phyloP scores from a whole-genome alignment of 2,113 vertebrate genomes.

The Aspiorhynchus laticeps region DNA sequence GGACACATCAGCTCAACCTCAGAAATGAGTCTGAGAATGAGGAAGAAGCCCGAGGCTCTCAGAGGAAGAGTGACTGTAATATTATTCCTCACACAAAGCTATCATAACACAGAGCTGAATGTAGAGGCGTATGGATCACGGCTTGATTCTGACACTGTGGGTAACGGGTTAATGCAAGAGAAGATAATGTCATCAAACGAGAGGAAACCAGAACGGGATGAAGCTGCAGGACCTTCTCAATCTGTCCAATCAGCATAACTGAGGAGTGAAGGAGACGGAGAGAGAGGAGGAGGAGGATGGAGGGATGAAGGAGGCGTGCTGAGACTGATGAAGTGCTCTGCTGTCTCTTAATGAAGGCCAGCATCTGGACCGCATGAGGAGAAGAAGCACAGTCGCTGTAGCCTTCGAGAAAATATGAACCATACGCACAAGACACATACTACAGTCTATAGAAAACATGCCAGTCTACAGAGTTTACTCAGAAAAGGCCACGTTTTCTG shows the following conservation, averaged over 20 bases:
- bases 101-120: neutral
- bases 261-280: neutral
- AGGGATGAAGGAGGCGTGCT: neutral
- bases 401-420: neutral
- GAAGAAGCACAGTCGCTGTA: too few relatives aligned
- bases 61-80: neutral
- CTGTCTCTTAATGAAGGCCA: constrained; percentile 44
- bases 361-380: constrained; percentile 20
- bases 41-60: neutral
- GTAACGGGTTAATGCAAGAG: neutral
- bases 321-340: constrained; percentile 15
- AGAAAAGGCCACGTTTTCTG: too few relatives aligned
- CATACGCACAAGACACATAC: too few relatives aligned
- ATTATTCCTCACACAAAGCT: neutral
- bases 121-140: neutral
- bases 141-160: neutral
- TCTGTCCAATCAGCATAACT: neutral
- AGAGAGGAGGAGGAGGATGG: neutral
- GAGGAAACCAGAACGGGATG: neutral
- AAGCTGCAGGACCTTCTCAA: neutral
- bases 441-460: too few relatives aligned
- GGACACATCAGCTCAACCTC: too few relatives aligned
- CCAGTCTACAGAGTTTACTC: too few relatives aligned
- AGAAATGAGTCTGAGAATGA: too few relatives aligned
- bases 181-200: neutral